phyloP scores from a whole-genome alignment of 2,797 vertebrate genomes.

The Chaenodraco wilsoni region DNA sequence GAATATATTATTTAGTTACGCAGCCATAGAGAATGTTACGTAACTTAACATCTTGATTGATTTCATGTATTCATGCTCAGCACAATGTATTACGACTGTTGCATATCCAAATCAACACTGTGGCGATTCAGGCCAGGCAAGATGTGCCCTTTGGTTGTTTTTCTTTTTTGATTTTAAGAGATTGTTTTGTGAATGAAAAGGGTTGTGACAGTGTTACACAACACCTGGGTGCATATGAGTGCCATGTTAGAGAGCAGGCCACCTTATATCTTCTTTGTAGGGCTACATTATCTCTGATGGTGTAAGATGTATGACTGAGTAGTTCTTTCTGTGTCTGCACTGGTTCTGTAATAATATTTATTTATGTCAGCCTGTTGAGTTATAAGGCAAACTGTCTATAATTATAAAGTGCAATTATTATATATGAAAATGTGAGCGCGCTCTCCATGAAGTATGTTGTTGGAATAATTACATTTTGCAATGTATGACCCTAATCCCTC shows the following conservation, averaged over 20 bases:
- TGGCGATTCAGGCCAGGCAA: conserved; percentile 59
- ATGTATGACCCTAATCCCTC: conserved; percentile 76
- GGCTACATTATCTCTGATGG: conserved; percentile 69
- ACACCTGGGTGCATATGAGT: conserved; percentile 35
- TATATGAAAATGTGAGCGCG: conserved; percentile 76
- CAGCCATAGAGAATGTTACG: conserved; percentile 29
- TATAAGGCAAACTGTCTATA: conserved; percentile 76
- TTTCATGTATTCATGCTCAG: conserved; percentile 41
- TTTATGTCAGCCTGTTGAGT: conserved; percentile 73
- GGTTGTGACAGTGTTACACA: conserved; percentile 39
- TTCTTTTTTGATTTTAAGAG: conserved; percentile 41
- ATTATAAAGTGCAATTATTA: conserved; percentile 88
- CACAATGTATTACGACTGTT: conserved; percentile 51
- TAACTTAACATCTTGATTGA: conserved; percentile 38
- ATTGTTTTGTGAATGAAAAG: conserved; percentile 40
- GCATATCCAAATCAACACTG: conserved; percentile 64
- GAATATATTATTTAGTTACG: conserved; percentile 36
- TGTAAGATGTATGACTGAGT: conserved; percentile 63
- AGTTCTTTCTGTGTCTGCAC: conserved; percentile 67
- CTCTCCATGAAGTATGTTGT: conserved; percentile 76
- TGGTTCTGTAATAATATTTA: conserved; percentile 76
- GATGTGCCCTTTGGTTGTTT: conserved; percentile 46
- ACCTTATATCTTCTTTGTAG: conserved; percentile 59
- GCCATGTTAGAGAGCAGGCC: conserved; percentile 51
- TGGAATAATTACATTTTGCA: conserved; percentile 79